These are phyloP conservation scores for Pseudonaja textilis DNA, from an alignment of 2,113 vertebrate species.

Conservation along the genomic window DNA sequence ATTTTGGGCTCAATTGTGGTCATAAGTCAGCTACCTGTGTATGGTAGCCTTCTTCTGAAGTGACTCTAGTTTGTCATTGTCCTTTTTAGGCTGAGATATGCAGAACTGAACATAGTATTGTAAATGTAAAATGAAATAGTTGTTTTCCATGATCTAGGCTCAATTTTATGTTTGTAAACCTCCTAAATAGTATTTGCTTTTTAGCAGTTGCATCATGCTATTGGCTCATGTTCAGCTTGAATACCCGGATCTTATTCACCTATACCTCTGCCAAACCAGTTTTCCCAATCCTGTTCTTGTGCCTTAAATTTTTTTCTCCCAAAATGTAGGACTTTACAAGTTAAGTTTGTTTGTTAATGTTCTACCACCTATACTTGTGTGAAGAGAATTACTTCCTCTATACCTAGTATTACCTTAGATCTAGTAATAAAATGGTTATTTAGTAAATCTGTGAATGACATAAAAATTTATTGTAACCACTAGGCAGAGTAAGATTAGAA, in stretches of 20 bases:
- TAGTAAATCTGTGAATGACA: neutral
- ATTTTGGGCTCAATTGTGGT: too few species aligned
- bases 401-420: neutral
- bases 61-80: neutral
- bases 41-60: neutral
- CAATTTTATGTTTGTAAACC: neutral
- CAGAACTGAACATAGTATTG: neutral
- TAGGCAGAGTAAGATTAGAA: neutral
- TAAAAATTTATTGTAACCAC: neutral
- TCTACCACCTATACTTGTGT: neutral
- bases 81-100: neutral
- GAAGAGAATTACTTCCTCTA: neutral
- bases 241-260: neutral
- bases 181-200: neutral
- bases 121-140: neutral
- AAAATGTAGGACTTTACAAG: neutral
- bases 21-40: too few species aligned
- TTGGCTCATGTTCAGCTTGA: neutral
- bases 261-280: neutral
- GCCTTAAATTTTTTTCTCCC: neutral
- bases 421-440: neutral
- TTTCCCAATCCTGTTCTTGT: neutral
- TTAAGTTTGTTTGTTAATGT: neutral
- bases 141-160: neutral
- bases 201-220: neutral